phyloP scores from a whole-genome alignment of 2,113 vertebrate species.

The Ailuropoda melanoleuca region DNA sequence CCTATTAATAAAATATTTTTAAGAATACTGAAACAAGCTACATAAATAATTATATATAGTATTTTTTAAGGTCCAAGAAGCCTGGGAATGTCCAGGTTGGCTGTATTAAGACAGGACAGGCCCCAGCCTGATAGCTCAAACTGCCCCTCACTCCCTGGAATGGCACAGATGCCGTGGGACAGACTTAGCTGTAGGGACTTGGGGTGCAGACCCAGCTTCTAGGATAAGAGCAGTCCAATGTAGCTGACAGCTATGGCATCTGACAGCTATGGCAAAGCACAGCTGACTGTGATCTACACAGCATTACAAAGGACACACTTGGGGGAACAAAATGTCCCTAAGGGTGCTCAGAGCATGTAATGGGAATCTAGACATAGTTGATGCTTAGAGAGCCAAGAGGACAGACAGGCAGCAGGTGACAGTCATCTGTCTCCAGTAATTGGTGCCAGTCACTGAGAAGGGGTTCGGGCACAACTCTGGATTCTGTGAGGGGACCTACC shows the following conservation, averaged over 20 bases:
- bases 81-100: not conserved
- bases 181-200: not conserved
- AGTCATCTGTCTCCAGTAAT: not conserved
- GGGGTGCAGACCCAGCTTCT: not conserved
- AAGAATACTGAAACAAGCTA: slow-evolving; percentile 30
- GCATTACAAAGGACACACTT: not conserved
- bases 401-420: not conserved
- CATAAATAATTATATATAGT: not conserved
- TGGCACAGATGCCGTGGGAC: not conserved
- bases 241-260: not conserved
- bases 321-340: not conserved
- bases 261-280: not conserved
- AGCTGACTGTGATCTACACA: not conserved
- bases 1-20: slow-evolving; percentile 50
- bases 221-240: not conserved
- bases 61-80: not conserved
- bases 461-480: not conserved
- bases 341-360: not conserved
- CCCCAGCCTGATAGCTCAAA: not conserved
- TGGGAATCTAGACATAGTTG: not conserved
- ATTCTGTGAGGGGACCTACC: not conserved
- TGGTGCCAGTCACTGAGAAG: not conserved
- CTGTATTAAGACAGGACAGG: not conserved
- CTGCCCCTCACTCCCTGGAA: not conserved
- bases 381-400: not conserved